These are phyloP conservation scores for Saturnia japonica DNA, from an alignment of 2,888 invertebrate genomes.

Conservation along the genomic window DNA sequence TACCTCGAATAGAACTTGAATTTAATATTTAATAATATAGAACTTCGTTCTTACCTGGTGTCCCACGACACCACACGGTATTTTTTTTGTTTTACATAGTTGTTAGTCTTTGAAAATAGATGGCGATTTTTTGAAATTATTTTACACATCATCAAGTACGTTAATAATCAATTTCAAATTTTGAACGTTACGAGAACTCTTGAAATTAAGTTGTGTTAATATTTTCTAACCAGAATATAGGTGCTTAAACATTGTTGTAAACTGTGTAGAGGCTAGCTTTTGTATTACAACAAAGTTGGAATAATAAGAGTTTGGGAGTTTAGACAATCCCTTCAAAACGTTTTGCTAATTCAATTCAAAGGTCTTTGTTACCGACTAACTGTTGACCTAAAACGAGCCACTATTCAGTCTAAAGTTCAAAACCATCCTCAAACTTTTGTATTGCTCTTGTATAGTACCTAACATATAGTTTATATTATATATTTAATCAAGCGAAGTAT, in stretches of 20 bases:
- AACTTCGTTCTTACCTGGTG: too few species aligned
- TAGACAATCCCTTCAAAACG: not conserved
- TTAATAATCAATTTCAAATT: not conserved
- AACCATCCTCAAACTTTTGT: not conserved
- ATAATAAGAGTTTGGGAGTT: not conserved
- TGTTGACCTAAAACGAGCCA: not conserved
- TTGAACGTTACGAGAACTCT: not conserved
- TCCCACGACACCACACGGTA: too few species aligned
- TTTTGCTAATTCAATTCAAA: slow-evolving; percentile 4
- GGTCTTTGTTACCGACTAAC: not conserved
- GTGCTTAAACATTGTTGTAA: not conserved
- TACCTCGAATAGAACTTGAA: too few species aligned
- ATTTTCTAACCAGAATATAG: not conserved
- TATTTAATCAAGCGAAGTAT: too few species aligned
- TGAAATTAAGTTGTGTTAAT: not conserved
- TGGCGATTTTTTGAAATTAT: too few species aligned
- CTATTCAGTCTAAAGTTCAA: not conserved
- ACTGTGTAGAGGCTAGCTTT: not conserved
- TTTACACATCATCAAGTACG: too few species aligned
- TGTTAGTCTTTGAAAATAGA: too few species aligned
- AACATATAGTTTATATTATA: not conserved
- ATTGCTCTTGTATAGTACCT: not conserved
- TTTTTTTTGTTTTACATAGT: too few species aligned
- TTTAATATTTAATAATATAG: too few species aligned
- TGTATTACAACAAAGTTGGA: not conserved